phyloP scores from a whole-genome alignment of 2,888 invertebrate species.

The Allygus modestus region DNA sequence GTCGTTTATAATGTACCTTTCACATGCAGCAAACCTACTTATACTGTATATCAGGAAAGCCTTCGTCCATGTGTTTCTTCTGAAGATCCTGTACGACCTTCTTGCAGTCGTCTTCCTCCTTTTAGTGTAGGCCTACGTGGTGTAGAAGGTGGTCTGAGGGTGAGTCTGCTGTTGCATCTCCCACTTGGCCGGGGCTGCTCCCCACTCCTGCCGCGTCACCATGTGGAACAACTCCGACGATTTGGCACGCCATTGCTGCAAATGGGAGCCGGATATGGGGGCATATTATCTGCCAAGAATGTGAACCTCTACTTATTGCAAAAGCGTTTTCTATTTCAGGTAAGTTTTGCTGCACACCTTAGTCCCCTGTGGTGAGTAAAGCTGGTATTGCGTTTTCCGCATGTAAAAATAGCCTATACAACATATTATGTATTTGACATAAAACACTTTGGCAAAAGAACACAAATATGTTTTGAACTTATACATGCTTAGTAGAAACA shows the following conservation, averaged over 20 bases:
- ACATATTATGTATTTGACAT: no score
- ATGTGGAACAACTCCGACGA: neutral
- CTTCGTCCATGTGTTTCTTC: neutral
- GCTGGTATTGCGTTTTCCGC: no score
- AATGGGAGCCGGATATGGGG: neutral
- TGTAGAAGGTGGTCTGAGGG: constrained; percentile 11
- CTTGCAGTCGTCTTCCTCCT: neutral
- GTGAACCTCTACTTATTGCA: no score
- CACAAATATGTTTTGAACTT: no score
- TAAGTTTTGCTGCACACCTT: no score
- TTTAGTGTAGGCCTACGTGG: constrained; percentile 11
- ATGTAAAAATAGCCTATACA: no score
- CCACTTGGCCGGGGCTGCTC: neutral
- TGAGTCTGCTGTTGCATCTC: neutral
- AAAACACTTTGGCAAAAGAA: no score
- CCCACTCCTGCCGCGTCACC: constrained; percentile 21
- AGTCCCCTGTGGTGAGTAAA: no score
- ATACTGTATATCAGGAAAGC: constrained; percentile 31
- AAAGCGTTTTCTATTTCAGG: no score
- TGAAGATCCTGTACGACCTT: constrained; percentile 7
- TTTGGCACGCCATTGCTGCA: neutral
- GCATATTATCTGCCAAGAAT: neutral
- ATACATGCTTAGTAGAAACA: no score
- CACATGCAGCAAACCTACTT: no score
- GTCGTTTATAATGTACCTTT: no score